Evolutionary conservation across 1,140 invertebrate species (phyloP).

Genomic region (Subanguina moxae): DNA sequence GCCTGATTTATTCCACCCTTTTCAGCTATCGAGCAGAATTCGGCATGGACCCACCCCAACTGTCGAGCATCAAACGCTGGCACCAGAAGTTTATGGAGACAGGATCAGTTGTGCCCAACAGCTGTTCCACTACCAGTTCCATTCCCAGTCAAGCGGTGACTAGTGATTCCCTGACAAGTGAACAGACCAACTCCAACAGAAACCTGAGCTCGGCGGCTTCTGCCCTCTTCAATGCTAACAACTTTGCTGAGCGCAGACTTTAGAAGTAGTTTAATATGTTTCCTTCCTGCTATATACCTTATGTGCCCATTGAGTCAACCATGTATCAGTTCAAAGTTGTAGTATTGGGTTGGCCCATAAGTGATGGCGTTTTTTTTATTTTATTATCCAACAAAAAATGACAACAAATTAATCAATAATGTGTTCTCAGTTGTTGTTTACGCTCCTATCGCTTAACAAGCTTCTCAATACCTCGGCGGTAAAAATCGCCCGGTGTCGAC

Average conservation of each 20-base stretch:
- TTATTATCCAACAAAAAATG: too few species aligned
- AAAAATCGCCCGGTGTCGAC: too few species aligned
- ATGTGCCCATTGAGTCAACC: too few species aligned
- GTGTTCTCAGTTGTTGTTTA: too few species aligned
- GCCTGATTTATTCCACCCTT: background rate
- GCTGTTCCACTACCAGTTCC: background rate
- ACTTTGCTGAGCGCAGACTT: background rate
- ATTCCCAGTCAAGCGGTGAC: background rate
- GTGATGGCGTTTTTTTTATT: too few species aligned
- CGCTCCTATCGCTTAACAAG: too few species aligned
- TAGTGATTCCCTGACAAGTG: background rate
- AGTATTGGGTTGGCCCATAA: too few species aligned
- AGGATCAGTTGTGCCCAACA: conserved; percentile 17
- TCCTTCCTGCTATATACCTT: too few species aligned
- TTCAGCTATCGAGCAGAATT: conserved; percentile 45
- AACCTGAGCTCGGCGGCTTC: background rate
- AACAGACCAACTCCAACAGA: background rate
- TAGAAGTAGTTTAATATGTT: too few species aligned
- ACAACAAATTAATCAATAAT: too few species aligned
- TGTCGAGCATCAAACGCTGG: conserved; percentile 46
- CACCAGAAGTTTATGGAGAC: conserved; percentile 40
- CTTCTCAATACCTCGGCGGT: too few species aligned
- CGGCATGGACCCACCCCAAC: conserved; percentile 43
- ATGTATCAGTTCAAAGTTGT: too few species aligned
- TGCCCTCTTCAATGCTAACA: conserved; percentile 1